Base-by-base conservation (phyloP, 2,113 vertebrate genomes). In the Upupa epops region DNA sequence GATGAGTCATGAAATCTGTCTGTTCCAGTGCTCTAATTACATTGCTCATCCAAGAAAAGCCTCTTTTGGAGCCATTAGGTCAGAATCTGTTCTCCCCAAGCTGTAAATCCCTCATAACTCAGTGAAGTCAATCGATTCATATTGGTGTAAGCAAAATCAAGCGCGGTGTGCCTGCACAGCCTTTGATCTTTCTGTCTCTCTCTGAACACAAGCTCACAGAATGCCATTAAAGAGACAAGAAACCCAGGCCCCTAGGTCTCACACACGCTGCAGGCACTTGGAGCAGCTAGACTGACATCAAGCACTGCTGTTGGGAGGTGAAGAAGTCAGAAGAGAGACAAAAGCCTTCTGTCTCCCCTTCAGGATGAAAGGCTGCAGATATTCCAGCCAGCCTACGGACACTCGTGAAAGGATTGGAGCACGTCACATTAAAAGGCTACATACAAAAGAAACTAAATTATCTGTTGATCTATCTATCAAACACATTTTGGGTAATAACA, bases 11-110 rank as follows among this genome's bases (percentile, higher is more conserved):
- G 0, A 95, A 95, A 88, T 66, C 88, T 92, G 73, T 81, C 92
- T 94, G 70, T 95, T 95, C 74, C 88, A 95, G 83, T 94, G 90
- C 74, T 96, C 92, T 96, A 94, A 95, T 96, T 93, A 96, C 87
- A 93, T 95, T 91, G 93, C 82, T 96, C 86, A 94, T 90, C 88
- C 70, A 93, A 84, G 77, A 95, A 95, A 92, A 95, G 92, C 86
- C 89, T 93, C 88, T 82, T 74, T 88, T 72, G 77, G 88, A 96
- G 92, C 70, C 93, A 94, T 91, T 86, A 94, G 90, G 96, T 96
- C 90, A 93, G 86, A 92, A 90, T 84, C 70, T 82, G 63, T 86
- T 96, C 92, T 95, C 83, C 83, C 92, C 37, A 59, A 89, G 90
- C 86, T 79, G 83, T 95, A 93, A 96, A 95, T 94, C 93, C 89